Percentiles rank a stretch among this genome's conserved stretches.
phyloP scores from a whole-genome alignment of 2,113 vertebrate species.

The Trochalopteron elliotii region DNA sequence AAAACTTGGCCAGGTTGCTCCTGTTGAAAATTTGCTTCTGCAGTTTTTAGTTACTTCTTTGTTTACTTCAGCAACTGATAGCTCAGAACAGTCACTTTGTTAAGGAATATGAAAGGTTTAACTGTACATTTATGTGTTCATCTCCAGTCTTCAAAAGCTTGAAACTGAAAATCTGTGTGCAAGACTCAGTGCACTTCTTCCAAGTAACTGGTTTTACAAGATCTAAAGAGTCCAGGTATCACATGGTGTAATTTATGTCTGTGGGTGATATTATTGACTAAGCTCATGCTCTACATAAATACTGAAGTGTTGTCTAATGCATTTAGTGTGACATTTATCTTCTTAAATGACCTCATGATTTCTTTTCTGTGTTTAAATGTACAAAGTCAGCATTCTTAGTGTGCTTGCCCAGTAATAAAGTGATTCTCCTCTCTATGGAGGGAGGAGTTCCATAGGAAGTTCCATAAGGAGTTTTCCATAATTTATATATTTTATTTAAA shows the following conservation, averaged over 20 bases:
- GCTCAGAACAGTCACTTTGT: background rate
- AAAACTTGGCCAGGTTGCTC: background rate
- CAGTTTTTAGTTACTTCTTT: background rate
- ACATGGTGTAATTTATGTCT: background rate
- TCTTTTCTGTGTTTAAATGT: background rate
- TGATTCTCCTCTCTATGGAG: background rate
- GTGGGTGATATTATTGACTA: background rate
- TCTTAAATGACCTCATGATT: slow-evolving; percentile 3
- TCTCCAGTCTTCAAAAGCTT: background rate
- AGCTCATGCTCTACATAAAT: background rate
- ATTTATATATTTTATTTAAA: background rate
- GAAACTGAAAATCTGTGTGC: background rate
- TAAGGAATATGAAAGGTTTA: background rate
- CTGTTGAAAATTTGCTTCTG: background rate
- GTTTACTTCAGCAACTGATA: background rate
- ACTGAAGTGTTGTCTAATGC: background rate
- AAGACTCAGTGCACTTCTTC: background rate
- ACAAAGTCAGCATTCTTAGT: background rate
- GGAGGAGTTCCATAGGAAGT: background rate
- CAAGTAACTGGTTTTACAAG: background rate
- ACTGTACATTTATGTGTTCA: background rate
- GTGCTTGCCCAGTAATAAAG: background rate
- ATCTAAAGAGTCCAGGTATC: background rate
- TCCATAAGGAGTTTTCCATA: background rate
- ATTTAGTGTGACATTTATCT: background rate